Evolutionary conservation across 2,888 invertebrate species (phyloP).

Genomic region (Caenorhabditis zanzibari): DNA sequence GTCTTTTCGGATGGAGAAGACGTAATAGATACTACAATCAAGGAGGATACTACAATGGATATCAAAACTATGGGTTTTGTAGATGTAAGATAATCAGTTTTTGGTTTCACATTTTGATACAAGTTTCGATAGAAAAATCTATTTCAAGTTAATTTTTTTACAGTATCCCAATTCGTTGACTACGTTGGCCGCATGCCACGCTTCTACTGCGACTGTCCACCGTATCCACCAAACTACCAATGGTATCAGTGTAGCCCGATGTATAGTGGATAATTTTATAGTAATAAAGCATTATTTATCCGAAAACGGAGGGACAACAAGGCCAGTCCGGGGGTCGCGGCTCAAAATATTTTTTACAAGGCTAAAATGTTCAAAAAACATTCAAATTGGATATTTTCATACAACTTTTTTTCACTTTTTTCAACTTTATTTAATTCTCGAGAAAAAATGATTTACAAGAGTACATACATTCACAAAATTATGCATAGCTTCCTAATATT

Average conservation of each 20-base stretch:
- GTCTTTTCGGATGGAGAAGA: conserved; percentile 27
- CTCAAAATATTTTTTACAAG: too few species aligned
- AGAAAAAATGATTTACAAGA: too few species aligned
- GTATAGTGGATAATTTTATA: not conserved
- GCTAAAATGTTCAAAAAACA: too few species aligned
- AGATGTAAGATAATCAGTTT: not conserved
- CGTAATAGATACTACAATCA: conserved; percentile 19
- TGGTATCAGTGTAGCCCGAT: conserved; percentile 33
- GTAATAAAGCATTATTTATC: too few species aligned
- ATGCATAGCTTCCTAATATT: too few species aligned
- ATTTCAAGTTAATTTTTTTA: not conserved
- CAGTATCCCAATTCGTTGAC: conserved; percentile 31
- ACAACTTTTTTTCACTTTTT: too few species aligned
- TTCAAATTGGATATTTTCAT: too few species aligned
- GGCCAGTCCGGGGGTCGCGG: too few species aligned
- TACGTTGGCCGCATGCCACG: conserved; percentile 22
- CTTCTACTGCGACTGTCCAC: conserved; percentile 47
- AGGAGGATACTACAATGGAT: conserved; percentile 1
- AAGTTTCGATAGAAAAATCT: not conserved
- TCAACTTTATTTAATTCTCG: too few species aligned
- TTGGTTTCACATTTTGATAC: too few species aligned
- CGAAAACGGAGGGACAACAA: too few species aligned
- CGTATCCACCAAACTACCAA: conserved; percentile 49
- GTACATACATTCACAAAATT: too few species aligned
- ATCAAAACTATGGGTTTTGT: conserved; percentile 15